Conservation (phyloP, 2,797 vertebrate genomes). For the Cynopterus sphinx region DNA sequence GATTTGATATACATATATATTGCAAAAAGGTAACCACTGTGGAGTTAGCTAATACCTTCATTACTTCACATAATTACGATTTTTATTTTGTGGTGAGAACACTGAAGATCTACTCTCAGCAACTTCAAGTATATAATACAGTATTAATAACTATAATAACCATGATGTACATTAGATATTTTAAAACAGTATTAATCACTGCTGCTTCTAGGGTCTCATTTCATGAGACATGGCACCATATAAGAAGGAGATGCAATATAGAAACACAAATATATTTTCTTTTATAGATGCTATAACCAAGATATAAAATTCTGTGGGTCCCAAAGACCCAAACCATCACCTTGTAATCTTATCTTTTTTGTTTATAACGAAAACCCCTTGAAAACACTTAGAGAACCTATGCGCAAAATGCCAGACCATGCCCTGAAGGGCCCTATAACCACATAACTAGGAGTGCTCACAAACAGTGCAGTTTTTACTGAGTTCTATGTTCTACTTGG, state of each 20-base stretch:
- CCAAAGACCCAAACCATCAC: background rate
- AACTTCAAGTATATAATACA: too few species aligned
- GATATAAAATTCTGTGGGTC: background rate
- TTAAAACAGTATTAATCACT: background rate
- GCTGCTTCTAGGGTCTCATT: background rate
- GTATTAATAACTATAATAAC: too few species aligned
- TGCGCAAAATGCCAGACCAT: background rate
- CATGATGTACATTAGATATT: background rate
- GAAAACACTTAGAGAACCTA: background rate
- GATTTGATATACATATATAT: too few species aligned
- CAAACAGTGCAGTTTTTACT: background rate
- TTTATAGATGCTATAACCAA: background rate
- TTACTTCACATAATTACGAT: too few species aligned
- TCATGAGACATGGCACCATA: background rate
- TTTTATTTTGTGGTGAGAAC: too few species aligned
- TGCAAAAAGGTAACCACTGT: too few species aligned
- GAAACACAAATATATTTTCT: background rate
- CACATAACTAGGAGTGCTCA: background rate
- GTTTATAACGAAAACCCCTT: background rate
- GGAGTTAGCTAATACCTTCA: too few species aligned
- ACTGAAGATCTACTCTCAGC: too few species aligned
- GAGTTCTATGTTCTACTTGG: background rate
- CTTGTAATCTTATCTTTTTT: background rate
- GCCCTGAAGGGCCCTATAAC: background rate
- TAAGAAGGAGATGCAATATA: background rate